A percentile compares a stretch with the other conserved stretches of the same genome.
phyloP scores from a whole-genome alignment of 2,113 vertebrate species.

The Bufo gargarizans region DNA sequence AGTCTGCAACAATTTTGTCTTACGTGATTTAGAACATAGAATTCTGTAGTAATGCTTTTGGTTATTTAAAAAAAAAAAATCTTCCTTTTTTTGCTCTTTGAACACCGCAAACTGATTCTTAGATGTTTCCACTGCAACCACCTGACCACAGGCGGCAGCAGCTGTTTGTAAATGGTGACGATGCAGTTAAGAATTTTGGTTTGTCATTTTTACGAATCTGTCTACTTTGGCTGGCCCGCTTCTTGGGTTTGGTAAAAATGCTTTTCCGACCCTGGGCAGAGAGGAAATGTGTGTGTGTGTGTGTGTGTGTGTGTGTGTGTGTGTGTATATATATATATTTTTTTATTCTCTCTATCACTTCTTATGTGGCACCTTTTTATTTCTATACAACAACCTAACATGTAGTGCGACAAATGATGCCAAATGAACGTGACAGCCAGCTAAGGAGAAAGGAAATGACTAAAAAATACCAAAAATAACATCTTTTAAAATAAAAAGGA shows the following conservation, averaged over 20 bases:
- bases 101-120: background rate
- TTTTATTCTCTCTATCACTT: too few species aligned
- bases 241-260: background rate
- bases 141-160: background rate
- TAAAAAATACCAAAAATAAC: conserved; percentile 24
- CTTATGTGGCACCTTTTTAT: too few species aligned
- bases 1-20: too few species aligned
- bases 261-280: too few species aligned
- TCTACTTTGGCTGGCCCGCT: background rate
- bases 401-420: background rate
- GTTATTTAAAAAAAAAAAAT: too few species aligned
- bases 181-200: background rate
- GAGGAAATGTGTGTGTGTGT: too few species aligned
- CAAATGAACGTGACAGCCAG: background rate
- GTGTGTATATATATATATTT: too few species aligned
- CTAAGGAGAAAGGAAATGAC: conserved; percentile 30
- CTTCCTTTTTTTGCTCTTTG: background rate
- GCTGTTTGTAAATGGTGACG: background rate
- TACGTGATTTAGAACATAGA: too few species aligned
- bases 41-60: too few species aligned
- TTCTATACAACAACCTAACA: too few species aligned
- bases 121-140: background rate
- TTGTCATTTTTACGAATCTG: background rate
- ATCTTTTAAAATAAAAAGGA: background rate
- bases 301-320: too few species aligned